Conservation (phyloP, 2,797 vertebrate species). For the Cetoscarus ocellatus region DNA sequence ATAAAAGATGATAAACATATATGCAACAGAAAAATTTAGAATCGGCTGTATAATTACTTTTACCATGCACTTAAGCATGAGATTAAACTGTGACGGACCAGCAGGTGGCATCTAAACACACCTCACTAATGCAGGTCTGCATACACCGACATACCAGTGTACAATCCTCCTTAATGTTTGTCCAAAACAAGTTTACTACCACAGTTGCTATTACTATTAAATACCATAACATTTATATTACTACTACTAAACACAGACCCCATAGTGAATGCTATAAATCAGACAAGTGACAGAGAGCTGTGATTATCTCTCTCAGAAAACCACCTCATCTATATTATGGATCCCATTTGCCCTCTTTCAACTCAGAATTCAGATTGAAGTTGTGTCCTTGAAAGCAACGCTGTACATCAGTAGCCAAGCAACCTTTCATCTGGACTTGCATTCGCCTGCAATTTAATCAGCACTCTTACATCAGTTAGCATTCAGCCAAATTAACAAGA, state of each 20-base stretch:
- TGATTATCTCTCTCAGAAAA: constrained; percentile 44
- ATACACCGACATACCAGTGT: constrained; percentile 14
- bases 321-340: constrained; percentile 44
- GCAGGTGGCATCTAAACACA: constrained; percentile 70
- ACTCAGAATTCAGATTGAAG: constrained; percentile 61
- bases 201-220: too few species aligned
- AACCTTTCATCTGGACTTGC: constrained; percentile 68
- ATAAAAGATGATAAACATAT: too few species aligned
- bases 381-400: constrained; percentile 70
- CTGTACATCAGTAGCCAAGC: constrained; percentile 70
- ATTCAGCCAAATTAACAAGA: constrained; percentile 38
- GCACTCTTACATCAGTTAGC: constrained; percentile 50
- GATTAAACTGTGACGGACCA: constrained; percentile 29
- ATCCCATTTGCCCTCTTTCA: constrained; percentile 52
- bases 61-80: constrained; percentile 2
- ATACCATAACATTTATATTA: background rate
- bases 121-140: constrained; percentile 14
- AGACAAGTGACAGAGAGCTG: constrained; percentile 4
- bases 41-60: background rate
- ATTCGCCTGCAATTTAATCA: constrained; percentile 68
- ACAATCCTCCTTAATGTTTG: constrained; percentile 18
- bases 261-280: constrained; percentile 14
- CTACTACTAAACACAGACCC: constrained; percentile 20
- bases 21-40: background rate
- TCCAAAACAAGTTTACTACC: background rate